Evolutionary conservation across 1,140 invertebrate genomes (phyloP), one percentile per base, ranked within the genome.

Genomic region (Sitophilus oryzae): DNA sequence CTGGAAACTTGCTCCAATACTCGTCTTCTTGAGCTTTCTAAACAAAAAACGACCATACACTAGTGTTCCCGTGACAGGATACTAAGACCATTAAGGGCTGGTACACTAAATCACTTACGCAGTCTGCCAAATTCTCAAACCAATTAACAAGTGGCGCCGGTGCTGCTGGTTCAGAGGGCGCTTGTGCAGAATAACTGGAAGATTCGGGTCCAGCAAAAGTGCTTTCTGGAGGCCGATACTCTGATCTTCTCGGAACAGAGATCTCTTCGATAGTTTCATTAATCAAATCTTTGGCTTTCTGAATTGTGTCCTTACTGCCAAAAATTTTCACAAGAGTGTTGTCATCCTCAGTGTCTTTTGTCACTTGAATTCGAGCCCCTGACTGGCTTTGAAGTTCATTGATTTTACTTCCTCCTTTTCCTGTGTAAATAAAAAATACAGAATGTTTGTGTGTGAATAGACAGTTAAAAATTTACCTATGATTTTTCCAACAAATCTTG

Each of bases 401-500:
- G n/a, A 91, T 89, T 69, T 86, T 88, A 1, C 72, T 76, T 1
- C 88, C 88, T 30, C 84, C 82, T 71, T 77, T 82, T 0, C 88
- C 88, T 60, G 20, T 34, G 14, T 43, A 23, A 23, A n/a, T 6
- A 25, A 3, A 42, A 1, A 42, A 50, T 1, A 14, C 11, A 30
- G 6, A 46, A 10, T 46, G 16, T 49, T 22, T 1, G 11, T 36
- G n/a, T 1, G 9, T 14, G 14, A 8, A 49, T 16, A 11, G 21
- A 36, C 21, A n/a, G 18, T 18, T 9, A 14, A 16, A 16, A 14
- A 42, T 9, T 22, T 56, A 56, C 56, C 58, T 21, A 59, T 59
- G 19, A 59, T 44, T 20, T 50, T 59, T 11, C 57, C 57, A 8
- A 59, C 47, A 18, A 53, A 36, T 52, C 22, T 53, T 2, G 25